A percentile compares a stretch with the other conserved stretches of the same genome.
These are phyloP conservation scores for Leptodactylus fuscus DNA, from an alignment of 2,113 vertebrate species.

Conservation along the genomic window DNA sequence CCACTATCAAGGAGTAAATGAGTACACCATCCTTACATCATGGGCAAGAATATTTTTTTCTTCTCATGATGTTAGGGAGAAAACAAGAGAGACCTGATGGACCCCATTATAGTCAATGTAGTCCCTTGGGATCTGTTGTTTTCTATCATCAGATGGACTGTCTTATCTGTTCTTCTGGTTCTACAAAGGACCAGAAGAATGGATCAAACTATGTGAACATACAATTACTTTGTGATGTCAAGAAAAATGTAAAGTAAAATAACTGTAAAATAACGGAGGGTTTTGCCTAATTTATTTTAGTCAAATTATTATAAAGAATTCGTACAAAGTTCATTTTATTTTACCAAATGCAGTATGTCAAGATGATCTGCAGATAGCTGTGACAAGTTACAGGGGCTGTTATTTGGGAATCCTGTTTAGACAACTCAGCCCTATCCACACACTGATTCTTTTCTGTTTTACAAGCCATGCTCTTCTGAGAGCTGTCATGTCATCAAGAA, in stretches of 20 bases:
- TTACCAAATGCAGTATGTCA: not conserved
- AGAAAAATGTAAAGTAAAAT: not conserved
- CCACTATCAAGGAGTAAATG: no score
- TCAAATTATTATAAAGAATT: not conserved
- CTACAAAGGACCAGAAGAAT: no score
- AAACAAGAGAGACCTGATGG: no score
- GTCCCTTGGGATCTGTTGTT: no score
- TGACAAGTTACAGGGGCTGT: not conserved
- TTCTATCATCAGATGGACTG: no score
- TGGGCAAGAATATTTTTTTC: no score
- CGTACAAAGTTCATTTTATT: not conserved
- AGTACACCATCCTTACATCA: no score
- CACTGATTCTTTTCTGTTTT: constrained; percentile 14
- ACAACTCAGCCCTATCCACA: not conserved
- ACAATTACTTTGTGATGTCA: not conserved
- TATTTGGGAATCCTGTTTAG: not conserved
- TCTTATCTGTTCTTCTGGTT: no score
- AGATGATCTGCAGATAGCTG: not conserved
- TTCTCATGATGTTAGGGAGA: no score
- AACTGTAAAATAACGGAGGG: not conserved
- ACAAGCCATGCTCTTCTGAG: constrained; percentile 6
- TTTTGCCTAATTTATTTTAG: not conserved
- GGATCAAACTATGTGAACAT: no score
- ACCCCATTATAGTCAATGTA: no score
- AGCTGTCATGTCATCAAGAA: constrained; percentile 10